phyloP scores from a whole-genome alignment of 2,888 invertebrate genomes.

The Zootermopsis nevadensis region DNA sequence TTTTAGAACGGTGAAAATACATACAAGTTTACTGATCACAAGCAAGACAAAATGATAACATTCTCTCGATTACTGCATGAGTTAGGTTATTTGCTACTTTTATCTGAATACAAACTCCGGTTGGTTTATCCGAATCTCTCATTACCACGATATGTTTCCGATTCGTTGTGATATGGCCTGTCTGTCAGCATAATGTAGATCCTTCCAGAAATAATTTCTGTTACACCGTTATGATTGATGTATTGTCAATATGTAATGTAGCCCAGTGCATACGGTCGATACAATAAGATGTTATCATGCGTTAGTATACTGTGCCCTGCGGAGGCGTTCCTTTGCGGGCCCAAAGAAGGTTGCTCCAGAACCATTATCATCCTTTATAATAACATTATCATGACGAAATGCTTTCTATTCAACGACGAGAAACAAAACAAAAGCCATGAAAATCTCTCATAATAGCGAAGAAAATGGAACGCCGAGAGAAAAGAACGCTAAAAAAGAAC shows the following conservation, averaged over 20 bases:
- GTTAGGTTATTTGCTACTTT: not conserved
- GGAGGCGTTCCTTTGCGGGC: not conserved
- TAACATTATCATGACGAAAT: conserved; percentile 52
- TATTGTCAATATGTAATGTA: conserved; percentile 30
- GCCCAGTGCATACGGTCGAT: not conserved
- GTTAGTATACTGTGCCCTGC: not conserved
- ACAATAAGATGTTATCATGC: conserved; percentile 37
- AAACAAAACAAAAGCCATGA: conserved; percentile 49
- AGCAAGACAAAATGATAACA: too few species aligned
- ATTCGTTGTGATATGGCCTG: not conserved
- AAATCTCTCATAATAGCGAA: conserved; percentile 41
- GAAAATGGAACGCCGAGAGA: conserved; percentile 11
- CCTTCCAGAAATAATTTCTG: too few species aligned
- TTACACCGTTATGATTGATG: conserved; percentile 2
- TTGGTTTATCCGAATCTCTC: not conserved
- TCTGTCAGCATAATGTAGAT: not conserved
- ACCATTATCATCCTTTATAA: conserved; percentile 41
- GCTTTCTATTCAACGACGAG: conserved; percentile 49
- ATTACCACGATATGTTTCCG: too few species aligned
- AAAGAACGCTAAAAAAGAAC: not conserved
- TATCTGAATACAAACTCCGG: not conserved
- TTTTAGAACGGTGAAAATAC: not conserved
- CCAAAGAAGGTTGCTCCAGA: not conserved
- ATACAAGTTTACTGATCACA: not conserved
- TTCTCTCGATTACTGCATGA: not conserved